Evolutionary conservation across 2,888 invertebrate genomes (phyloP), one percentile per base, ranked within the genome.

Genomic region (Chouioia cunea): DNA sequence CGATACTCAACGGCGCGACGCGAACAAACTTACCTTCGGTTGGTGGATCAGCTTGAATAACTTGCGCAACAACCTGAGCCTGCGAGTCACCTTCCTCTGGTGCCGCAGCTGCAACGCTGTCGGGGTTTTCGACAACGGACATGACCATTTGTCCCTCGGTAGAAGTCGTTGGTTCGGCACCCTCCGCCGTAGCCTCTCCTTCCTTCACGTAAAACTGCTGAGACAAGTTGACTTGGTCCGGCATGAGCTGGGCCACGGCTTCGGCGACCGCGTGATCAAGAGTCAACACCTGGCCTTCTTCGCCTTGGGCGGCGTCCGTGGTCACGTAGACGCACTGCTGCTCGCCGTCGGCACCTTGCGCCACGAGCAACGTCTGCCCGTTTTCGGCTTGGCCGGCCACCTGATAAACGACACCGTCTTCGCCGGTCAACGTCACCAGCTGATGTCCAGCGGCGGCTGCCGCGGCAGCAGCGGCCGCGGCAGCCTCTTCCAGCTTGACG

Each of bases 51-150:
- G 94, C 93, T 87, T 94, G 93, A 66, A 95, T 91, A 68, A 95
- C 91, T 86, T 95, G 94, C 73, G 95, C 95, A 71, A 94, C 93
- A 80, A 95, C 93, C 86, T 94, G 94, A 76, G 91, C 92, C 83
- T 91, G 83, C 15, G 80, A 79, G 15, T 86, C 86, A 0, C 76
- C 76, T 62, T 86, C 87, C n/a, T 89, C 87, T 44, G 84, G 85
- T 2, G 80, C 79, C 1, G 80, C 79, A 0, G 82, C 74, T 14
- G 77, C 70, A 14, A 74, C 65, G 0, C 63, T 27, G 23, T 79
- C 80, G 20, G 78, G 74, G 20, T 86, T 85, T 67, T 87, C 85
- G 80, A 86, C 83, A 43, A 85, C 84, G 15, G 85, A 88, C 77
- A 88, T 88, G 73, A 89, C 89, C 78, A 87, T 83, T 64, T 84